Percentiles rank a stretch among this genome's conserved stretches.
phyloP scores from a whole-genome alignment of 2,113 vertebrate genomes.

The Hoplias malabaricus region DNA sequence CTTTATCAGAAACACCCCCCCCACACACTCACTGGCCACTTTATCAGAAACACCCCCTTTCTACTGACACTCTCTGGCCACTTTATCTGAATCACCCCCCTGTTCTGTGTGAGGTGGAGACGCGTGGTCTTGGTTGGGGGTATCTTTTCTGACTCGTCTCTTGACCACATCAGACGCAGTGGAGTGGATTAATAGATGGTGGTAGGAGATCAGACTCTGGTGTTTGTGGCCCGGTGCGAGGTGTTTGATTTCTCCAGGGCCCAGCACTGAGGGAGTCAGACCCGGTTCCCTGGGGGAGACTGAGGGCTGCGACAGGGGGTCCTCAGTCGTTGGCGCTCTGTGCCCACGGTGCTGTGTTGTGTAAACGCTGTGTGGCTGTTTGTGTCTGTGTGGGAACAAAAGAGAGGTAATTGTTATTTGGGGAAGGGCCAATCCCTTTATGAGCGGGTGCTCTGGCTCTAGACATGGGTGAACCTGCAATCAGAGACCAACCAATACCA shows the following conservation, averaged over 20 bases:
- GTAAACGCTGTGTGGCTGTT: conserved; percentile 46
- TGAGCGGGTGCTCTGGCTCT: conserved; percentile 50
- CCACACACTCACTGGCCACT: too few relatives aligned
- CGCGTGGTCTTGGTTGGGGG: too few relatives aligned
- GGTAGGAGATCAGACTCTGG: not conserved
- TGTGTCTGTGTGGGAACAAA: conserved; percentile 42
- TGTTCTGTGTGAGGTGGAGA: too few relatives aligned
- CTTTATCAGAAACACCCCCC: not conserved
- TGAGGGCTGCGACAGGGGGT: conserved; percentile 25
- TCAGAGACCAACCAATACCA: conserved; percentile 32
- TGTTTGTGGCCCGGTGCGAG: not conserved
- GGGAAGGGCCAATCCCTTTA: conserved; percentile 54
- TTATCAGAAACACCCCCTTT: too few relatives aligned
- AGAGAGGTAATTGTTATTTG: conserved; percentile 56
- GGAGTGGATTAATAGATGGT: conserved; percentile 23
- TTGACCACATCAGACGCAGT: too few relatives aligned
- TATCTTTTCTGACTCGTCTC: too few relatives aligned
- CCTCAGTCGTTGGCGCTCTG: conserved; percentile 10
- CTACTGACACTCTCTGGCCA: too few relatives aligned
- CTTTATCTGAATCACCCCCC: too few relatives aligned
- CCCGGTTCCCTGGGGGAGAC: not conserved
- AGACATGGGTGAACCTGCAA: conserved; percentile 47
- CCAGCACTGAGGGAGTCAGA: not conserved
- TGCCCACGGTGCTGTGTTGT: conserved; percentile 22
- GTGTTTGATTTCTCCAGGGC: not conserved